Evolutionary conservation across 2,113 vertebrate genomes (phyloP), one percentile per base, ranked within the genome.

Genomic region (Sinocyclocheilus maitianheensis): DNA sequence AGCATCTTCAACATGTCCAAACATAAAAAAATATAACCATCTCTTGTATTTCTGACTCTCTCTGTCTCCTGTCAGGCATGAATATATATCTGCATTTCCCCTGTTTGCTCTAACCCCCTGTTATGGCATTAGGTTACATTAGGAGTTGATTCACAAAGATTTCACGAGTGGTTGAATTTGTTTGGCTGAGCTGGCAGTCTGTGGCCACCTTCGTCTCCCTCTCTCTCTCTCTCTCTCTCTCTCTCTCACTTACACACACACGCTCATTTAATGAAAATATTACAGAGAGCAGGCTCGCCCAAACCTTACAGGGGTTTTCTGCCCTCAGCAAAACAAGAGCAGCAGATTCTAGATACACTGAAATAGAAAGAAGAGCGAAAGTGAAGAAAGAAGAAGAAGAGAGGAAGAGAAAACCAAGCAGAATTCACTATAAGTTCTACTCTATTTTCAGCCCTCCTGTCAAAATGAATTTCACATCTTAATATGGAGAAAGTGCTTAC

Each of bases 401-500:
- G 60, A 48, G 18, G 89, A 89, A 91, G 90, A 79, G 11, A 69
- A 85, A 77, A 53, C 58, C 76, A 86, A 34, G 74, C 55, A 63
- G 79, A 81, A 84, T 84, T 92, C 93, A 93, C 89, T 92, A 90
- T 86, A 14, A 86, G 88, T 92, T 92, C 87, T 84, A 91, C 90
- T 94, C 94, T 94, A 94, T 94, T 95, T 94, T 90, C 83, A 93
- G 89, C 88, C n/a, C 88, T 88, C 90, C 91, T 93, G 92, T 95
- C 94, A 94, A 94, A 95, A 95, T 94, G 93, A 89, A 91, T 95
- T 96, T 96, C 94, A 95, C 92, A 91, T 94, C 95, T 95, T 97
- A 96, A 97, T 96, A 96, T 95, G 91, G 93, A 92, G 94, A 96
- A 97, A 97, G 91, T 96, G 95, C 95, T 97, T 96, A 96, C 95